Base-by-base conservation (phyloP, 1,140 invertebrate genomes). In the Heterodera schachtii region DNA sequence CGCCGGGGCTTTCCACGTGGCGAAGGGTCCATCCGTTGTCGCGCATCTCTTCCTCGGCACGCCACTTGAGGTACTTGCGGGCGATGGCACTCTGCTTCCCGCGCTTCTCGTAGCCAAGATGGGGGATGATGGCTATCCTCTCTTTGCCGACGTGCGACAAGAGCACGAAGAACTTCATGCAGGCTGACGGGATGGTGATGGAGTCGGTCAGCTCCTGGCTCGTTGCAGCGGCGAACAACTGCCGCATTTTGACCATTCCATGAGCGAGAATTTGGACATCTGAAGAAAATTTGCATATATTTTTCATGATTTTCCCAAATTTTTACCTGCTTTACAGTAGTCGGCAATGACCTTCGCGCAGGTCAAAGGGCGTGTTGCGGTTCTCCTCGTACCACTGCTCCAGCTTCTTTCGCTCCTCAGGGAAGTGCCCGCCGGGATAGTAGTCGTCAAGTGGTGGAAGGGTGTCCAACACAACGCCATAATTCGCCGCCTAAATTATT, bases 341-440 rank as follows among this genome's bases (percentile, higher is more conserved):
- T 44, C 41, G 0, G 49, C 49, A 13, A 76, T 52, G 1, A 60
- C 75, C 13, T 76, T 76, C 75, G 5, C 49, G 2, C 49, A 76
- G 49, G 75, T 13, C 19, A 7, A 76, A 76, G 8, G 57, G 75
- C 0, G 43, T 52, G 49, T 73, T 73, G 11, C 4, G 3, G 75
- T 76, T 44, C 75, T 47, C 41, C 75, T 69, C 43, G 19, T 76
- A 69, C 75, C 75, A 76, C 1, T 2, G 43, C 3, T 76, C 75
- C 1, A 76, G 5, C 6, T 76, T 76, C 49, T 73, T 52, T 0
- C 49, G 43, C 1, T 44, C 75, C 19, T 44, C 75, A 0, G 49
- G 43, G 3, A 19, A 60, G 6, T n/a, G 16, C 1, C 49, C 41
- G 9, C 66, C 75, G 1, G 43, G 49, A 0, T 43, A 52, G 66